Base-by-base conservation (phyloP, 2,797 vertebrate species). In the Lophura swinhoii region DNA sequence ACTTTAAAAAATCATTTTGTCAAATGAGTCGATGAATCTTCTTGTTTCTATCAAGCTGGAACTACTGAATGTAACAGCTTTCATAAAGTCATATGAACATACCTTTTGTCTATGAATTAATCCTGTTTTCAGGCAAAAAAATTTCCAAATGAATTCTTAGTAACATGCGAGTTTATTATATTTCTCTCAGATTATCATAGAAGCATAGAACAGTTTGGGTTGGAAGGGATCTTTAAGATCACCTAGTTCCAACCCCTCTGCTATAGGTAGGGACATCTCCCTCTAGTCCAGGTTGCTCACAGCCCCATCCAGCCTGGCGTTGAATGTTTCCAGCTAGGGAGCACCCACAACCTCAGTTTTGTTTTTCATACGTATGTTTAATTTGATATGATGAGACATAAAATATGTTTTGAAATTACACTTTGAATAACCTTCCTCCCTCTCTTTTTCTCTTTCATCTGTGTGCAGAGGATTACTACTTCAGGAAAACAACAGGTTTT, bases 401-500 rank as follows among this genome's bases (percentile, higher is more conserved):
- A 21, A 21, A 53, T 69, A 73, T 31, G 37, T 90, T 78, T 94
- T 82, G 26, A 75, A 69, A 37, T 94, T 77, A 60, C 12, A 29
- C 8, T 84, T 79, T 41, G 24, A 80, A 14, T 87, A 79, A 93
- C 18, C 16, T 56, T 26, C 84, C 37, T 33, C 16, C 74, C 8
- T 70, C 8, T 68, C 56, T 35, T 73, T 12, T 29, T 70, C 93
- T 94, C 68, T 96, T 13, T 97, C 84, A 46, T 60, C 28, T 39
- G 92, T 74, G 84, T 91, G 49, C 97, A 99, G 99, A 69, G 99
- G 99, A 95, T 98, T 99, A 95, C 98, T 99, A 94, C 98, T 99
- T n/a, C 99, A 99, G 96, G 99, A 99, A 97, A 99, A 98, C 97
- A 99, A 98, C 98, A 99, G 99, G 94, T 99, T 99, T 97, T 97